Percentiles rank a stretch among this genome's conserved stretches.
These are phyloP conservation scores for Cheilosia urbana DNA, from an alignment of 2,888 invertebrate genomes.

Conservation along the genomic window DNA sequence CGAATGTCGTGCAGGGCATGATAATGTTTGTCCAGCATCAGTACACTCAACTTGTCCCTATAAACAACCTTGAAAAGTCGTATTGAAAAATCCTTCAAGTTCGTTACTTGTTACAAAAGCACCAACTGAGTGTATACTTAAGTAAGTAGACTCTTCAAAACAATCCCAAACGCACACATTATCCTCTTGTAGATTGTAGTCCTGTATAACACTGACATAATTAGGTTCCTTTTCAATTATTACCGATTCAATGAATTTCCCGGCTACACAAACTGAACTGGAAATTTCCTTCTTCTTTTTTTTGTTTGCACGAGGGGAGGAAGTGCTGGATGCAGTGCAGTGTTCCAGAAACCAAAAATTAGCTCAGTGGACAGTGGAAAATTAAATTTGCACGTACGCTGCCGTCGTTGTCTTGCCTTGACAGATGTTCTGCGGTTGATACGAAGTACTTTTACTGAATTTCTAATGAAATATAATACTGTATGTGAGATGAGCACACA, in stretches of 20 bases:
- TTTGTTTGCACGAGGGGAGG: slow-evolving; percentile 67
- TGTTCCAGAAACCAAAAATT: slow-evolving; percentile 71
- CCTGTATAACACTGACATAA: slow-evolving; percentile 66
- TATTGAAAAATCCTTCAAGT: neutral
- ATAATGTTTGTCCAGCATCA: no score
- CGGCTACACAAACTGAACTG: slow-evolving; percentile 67
- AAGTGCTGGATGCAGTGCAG: slow-evolving; percentile 16
- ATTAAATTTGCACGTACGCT: slow-evolving; percentile 73
- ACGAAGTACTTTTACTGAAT: slow-evolving; percentile 53
- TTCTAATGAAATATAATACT: slow-evolving; percentile 41
- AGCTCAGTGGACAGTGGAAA: slow-evolving; percentile 73
- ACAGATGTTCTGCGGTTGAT: slow-evolving; percentile 71
- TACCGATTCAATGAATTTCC: slow-evolving; percentile 73
- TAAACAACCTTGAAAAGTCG: neutral
- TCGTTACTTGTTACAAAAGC: neutral
- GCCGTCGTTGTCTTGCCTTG: slow-evolving; percentile 58
- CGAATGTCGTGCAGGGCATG: no score
- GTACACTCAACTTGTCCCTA: no score
- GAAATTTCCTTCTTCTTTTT: slow-evolving; percentile 29
- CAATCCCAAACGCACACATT: slow-evolving; percentile 15
- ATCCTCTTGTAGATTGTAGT: slow-evolving; percentile 17
- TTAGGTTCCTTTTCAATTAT: slow-evolving; percentile 73
- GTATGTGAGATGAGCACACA: slow-evolving; percentile 36
- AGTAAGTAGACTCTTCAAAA: slow-evolving; percentile 12
- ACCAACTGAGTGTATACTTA: neutral